Base-by-base conservation (phyloP, 2,113 vertebrate species). In the Artemisiospiza belli region DNA sequence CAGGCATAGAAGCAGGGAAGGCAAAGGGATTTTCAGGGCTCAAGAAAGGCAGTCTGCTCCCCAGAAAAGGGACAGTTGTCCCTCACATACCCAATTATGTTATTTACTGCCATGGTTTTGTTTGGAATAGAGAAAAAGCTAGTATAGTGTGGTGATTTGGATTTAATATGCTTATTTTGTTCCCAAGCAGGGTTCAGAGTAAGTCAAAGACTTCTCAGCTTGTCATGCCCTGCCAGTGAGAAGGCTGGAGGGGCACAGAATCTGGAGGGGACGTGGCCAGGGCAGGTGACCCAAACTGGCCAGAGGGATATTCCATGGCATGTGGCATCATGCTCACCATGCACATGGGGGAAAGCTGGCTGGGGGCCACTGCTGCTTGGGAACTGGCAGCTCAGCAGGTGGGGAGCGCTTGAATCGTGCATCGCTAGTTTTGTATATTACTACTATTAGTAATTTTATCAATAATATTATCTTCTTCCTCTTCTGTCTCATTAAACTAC, bases 21-120 rank as follows among this genome's bases (percentile, higher is more conserved):
- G 72, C 67, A 95, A 86, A 91, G 37, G 68, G 72, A 93, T 94
- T 96, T 94, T 86, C 68, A 90, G 22, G 11, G 52, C 43, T 93
- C 35, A 57, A 61, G 68, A 92, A 86, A 75, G 54, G 35, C 22
- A 74, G 35, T 10, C 62, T 80, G 44, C 16, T 55, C 39, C 59
- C 33, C 68, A 69, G 57, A 33, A 74, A 15, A 63, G 15, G 44
- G 15, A 35, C 43, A 51, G 51, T 27, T 84, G 27, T n/a, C 15
- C 39, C 13, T 93, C 24, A 63, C 25, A 47, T 63, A 49, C 37
- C 73, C 67, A 51, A 9, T 83, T 72, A 35, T 33, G 13, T 85
- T 80, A n/a, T 85, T 80, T 73, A 59, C 30, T 51, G 31, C n/a
- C 23, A 23, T 44, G 27, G 23, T n/a, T 63, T 75, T 55, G 5